Percentiles rank a stretch among this genome's conserved stretches.
These are phyloP conservation scores for Hirudo medicinalis DNA, from an alignment of 1,140 invertebrate species.

Conservation along the genomic window DNA sequence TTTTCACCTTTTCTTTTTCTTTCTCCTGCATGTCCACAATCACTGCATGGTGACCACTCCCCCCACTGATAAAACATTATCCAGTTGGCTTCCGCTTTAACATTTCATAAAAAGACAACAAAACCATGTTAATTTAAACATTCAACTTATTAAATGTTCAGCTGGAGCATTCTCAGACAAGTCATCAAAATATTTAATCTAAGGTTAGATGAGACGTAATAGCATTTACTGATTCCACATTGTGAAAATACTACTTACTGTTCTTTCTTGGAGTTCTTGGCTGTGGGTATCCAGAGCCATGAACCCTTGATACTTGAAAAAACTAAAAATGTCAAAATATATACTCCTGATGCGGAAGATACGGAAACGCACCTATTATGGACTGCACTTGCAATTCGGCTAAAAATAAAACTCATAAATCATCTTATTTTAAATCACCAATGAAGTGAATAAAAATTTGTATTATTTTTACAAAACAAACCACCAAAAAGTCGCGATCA, in stretches of 20 bases:
- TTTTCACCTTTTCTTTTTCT: not conserved
- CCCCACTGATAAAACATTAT: constrained; percentile 7
- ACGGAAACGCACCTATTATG: too few relatives aligned
- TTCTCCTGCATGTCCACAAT: constrained; percentile 4
- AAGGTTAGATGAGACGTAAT: not conserved
- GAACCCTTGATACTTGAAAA: not conserved
- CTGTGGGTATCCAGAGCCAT: not conserved
- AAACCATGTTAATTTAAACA: too few relatives aligned
- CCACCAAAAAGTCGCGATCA: too few relatives aligned
- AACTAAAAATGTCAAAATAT: not conserved
- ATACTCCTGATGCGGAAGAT: too few relatives aligned
- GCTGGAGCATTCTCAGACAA: too few relatives aligned
- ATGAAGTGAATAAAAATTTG: too few relatives aligned
- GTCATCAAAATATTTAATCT: too few relatives aligned
- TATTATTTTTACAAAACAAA: too few relatives aligned
- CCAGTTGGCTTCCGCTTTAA: constrained; percentile 11
- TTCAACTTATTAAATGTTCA: too few relatives aligned
- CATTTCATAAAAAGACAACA: too few relatives aligned
- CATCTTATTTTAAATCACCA: too few relatives aligned
- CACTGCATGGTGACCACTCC: constrained; percentile 2
- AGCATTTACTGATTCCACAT: not conserved
- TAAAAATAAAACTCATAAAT: not conserved
- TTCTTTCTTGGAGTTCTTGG: constrained; percentile 7
- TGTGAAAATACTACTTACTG: not conserved
- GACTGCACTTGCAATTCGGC: not conserved